These are phyloP conservation scores for Acrocephalus scirpaceus DNA, from an alignment of 2,797 vertebrate species.

Conservation along the genomic window DNA sequence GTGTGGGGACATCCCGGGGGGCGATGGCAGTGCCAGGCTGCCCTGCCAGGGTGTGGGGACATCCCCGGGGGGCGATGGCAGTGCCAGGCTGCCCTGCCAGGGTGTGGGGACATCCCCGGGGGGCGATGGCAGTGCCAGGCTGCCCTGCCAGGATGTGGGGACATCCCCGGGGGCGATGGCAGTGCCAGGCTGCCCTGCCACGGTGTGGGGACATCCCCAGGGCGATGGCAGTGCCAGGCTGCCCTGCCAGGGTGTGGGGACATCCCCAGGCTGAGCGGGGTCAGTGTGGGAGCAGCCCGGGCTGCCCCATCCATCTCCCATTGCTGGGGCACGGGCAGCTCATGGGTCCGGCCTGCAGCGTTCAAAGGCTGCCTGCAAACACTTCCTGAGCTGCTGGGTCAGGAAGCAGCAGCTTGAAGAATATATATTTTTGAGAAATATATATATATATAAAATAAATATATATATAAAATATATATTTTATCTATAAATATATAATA, in stretches of 20 bases:
- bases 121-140: not conserved
- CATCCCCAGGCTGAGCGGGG: not conserved
- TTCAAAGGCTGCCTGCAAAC: not conserved
- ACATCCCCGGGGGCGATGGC: no score
- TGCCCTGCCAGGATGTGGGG: not conserved
- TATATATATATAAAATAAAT: no score
- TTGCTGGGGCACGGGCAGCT: not conserved
- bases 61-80: no score
- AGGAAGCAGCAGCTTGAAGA: no score
- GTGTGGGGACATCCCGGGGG: no score
- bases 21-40: not conserved
- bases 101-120: no score
- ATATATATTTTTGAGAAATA: no score
- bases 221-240: not conserved
- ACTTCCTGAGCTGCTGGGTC: not conserved
- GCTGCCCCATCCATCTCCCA: not conserved
- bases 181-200: not conserved
- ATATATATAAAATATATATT: no score
- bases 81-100: not conserved
- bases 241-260: not conserved
- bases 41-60: not conserved
- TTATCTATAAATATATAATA: no score
- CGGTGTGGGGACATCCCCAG: no score
- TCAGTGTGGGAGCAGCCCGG: not conserved
- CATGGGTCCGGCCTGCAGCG: not conserved